Conservation (phyloP, 2,888 invertebrate genomes). For the Synanthedon tipuliformis region DNA sequence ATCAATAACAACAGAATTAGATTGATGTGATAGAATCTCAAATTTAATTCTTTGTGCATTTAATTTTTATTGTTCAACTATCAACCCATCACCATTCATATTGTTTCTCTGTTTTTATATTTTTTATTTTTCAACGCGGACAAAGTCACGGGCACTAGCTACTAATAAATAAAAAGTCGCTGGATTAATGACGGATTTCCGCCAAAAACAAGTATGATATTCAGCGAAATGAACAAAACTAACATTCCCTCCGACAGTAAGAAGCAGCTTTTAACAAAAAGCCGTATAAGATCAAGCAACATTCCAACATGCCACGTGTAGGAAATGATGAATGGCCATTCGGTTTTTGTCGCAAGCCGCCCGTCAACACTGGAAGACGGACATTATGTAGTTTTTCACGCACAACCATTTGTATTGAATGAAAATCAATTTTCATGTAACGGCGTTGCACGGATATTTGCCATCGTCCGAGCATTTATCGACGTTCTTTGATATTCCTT, state of each 20-base stretch:
- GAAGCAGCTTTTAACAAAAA: neutral
- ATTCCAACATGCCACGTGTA: conserved; percentile 1
- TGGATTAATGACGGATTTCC: no score
- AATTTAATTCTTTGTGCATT: no score
- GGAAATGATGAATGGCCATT: neutral
- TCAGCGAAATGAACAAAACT: no score
- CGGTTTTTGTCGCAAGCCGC: neutral
- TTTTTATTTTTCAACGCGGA: no score
- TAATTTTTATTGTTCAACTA: no score
- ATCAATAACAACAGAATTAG: no score
- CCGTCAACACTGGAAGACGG: neutral
- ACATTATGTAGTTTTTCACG: neutral
- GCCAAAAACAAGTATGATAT: no score
- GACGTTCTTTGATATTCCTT: neutral
- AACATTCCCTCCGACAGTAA: neutral
- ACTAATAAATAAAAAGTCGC: no score
- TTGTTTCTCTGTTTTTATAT: no score
- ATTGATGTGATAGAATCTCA: no score
- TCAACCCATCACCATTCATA: no score
- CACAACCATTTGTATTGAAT: neutral
- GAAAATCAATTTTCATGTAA: neutral
- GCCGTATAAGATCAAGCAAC: neutral
- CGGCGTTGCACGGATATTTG: neutral
- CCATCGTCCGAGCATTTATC: neutral
- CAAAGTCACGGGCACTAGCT: no score